Percentiles rank a stretch among this genome's conserved stretches.
Evolutionary conservation across 2,888 invertebrate genomes (phyloP).

Genomic region (Orthosia cruda): DNA sequence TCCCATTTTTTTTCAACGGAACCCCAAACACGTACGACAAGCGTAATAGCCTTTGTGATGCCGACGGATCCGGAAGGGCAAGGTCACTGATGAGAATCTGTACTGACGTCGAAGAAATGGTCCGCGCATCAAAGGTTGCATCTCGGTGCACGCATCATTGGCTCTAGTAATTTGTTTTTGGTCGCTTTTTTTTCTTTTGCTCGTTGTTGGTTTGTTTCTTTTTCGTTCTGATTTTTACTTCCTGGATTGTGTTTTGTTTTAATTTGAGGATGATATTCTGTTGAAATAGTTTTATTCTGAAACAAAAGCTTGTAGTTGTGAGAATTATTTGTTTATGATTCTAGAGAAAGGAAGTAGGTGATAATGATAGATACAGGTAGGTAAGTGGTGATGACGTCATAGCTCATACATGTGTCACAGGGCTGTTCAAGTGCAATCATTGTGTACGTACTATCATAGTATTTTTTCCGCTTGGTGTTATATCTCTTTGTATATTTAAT

Average conservation of each 20-base stretch:
- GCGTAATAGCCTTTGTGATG: slow-evolving; percentile 72
- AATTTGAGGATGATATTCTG: neutral
- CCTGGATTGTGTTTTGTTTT: slow-evolving; percentile 22
- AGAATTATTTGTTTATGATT: neutral
- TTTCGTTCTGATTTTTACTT: slow-evolving; percentile 31
- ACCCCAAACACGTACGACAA: slow-evolving; percentile 69
- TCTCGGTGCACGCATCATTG: slow-evolving; percentile 54
- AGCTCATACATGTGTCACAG: slow-evolving; percentile 5
- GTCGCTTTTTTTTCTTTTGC: slow-evolving; percentile 17
- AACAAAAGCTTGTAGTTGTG: neutral
- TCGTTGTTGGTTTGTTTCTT: slow-evolving; percentile 27
- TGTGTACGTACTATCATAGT: neutral
- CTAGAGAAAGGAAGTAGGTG: neutral
- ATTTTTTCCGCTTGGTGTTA: neutral
- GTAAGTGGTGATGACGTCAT: neutral
- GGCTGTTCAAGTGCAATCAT: neutral
- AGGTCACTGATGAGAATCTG: slow-evolving; percentile 72
- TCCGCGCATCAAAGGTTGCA: slow-evolving; percentile 55
- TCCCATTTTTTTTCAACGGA: slow-evolving; percentile 25
- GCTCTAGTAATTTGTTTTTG: slow-evolving; percentile 52
- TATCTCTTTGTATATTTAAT: no score
- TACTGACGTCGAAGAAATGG: slow-evolving; percentile 65
- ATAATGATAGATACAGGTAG: neutral
- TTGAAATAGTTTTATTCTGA: neutral
- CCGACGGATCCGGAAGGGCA: slow-evolving; percentile 79